These are phyloP conservation scores for Geodia barretti DNA, from an alignment of 37 sponge, comb jelly and placozoan genomes.

Conservation along the genomic window DNA sequence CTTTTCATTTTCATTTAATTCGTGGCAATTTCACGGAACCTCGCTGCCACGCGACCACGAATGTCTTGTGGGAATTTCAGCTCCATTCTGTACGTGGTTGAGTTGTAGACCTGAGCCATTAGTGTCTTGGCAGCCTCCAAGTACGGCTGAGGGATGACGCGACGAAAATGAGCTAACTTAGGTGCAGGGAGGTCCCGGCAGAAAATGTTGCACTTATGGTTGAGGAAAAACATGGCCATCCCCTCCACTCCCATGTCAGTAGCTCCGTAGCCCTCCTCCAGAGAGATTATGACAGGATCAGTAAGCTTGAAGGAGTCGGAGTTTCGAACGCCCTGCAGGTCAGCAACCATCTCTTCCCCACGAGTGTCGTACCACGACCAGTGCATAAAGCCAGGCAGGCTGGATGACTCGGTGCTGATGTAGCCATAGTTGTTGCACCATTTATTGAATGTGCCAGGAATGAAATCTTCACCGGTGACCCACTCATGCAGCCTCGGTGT, in stretches of 20 bases:
- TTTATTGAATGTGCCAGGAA: conserved; percentile 41
- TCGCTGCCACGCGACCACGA: not conserved
- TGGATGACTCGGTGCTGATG: not conserved
- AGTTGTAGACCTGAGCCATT: not conserved
- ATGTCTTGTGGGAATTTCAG: conserved; percentile 13
- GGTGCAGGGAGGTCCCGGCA: conserved; percentile 30
- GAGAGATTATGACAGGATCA: conserved; percentile 47
- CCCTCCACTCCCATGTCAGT: conserved; percentile 62
- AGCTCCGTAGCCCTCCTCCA: conserved; percentile 15
- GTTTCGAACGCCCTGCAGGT: conserved; percentile 48
- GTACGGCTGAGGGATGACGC: not conserved
- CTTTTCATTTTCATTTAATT: no score
- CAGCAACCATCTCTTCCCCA: conserved; percentile 47
- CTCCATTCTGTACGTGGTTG: conserved; percentile 14
- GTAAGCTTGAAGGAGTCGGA: conserved; percentile 38
- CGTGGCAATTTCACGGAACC: conserved; percentile 12
- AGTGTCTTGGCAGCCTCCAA: not conserved
- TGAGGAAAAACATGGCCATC: conserved; percentile 54
- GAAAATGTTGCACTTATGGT: conserved; percentile 49
- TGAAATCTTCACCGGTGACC: conserved; percentile 41
- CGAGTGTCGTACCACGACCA: conserved; percentile 61
- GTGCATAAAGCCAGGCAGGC: conserved; percentile 58
- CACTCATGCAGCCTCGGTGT: conserved; percentile 34
- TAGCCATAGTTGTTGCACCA: conserved; percentile 65
- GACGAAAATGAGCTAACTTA: conserved; percentile 1